Base-by-base conservation (phyloP, 2,797 vertebrate genomes). In the Tangara arthus region DNA sequence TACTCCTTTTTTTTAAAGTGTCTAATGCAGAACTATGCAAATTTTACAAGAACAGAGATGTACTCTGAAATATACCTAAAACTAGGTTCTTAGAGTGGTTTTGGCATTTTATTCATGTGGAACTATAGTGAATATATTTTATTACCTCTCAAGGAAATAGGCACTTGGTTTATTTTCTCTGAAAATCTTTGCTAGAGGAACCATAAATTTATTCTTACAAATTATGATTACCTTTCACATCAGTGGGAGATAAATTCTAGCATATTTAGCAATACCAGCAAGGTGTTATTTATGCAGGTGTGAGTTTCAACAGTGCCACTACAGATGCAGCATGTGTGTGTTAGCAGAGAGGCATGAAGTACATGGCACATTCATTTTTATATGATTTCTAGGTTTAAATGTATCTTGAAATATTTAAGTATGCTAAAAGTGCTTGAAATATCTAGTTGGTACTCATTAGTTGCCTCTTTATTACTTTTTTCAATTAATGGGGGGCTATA, bases 401-500 rank as follows among this genome's bases (percentile, higher is more conserved):
- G 15, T 39, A 18, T 68, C 44, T 80, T 92, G 44, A 94, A 93
- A 89, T 94, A 88, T 68, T 90, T 69, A 83, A 82, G 77, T 50
- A 56, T 73, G 66, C 28, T 80, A 42, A 34, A 87, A 63, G 41
- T 70, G 16, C 47, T 84, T 86, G 85, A 82, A 93, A 79, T 83
- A 94, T 47, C 46, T 83, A 30, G 23, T 69, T 87, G 55, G 24
- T 69, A 61, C 66, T 87, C 35, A 60, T 89, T 81, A 79, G 16
- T 65, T 87, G 3, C 68, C 70, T 60, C 35, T 78, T 95, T 96
- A 85, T 95, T 92, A 85, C 47, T 90, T 94, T 83, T 28, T 26
- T 26, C 65, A 93, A 59, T 93, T 94, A 94, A 92, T 72, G 65
- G 70, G 85, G 32, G 19, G 7, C 57, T 93, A 73, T 95, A 90